Evolutionary conservation across 2,888 invertebrate genomes (phyloP).

Genomic region (Cacoxenus indagator): DNA sequence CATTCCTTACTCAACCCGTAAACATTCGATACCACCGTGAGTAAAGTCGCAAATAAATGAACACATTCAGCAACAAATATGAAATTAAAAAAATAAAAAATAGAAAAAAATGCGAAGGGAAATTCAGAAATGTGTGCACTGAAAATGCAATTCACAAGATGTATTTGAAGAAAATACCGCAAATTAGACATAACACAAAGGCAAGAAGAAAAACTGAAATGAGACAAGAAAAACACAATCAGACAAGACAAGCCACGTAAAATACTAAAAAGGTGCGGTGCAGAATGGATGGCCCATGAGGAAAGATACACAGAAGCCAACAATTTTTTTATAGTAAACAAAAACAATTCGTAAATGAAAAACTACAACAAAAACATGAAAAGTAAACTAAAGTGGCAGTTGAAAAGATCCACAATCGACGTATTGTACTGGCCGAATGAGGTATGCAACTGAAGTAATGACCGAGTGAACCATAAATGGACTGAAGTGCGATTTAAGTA

Average conservation of each 20-base stretch:
- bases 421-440: no score
- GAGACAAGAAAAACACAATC: slow-evolving; percentile 33
- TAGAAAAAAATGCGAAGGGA: slow-evolving; percentile 49
- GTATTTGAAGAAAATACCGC: slow-evolving; percentile 40
- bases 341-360: slow-evolving; percentile 26
- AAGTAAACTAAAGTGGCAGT: slow-evolving; percentile 58
- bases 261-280: not conserved
- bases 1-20: no score
- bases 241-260: not conserved
- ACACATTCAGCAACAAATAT: not conserved
- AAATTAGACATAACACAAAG: slow-evolving; percentile 22
- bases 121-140: slow-evolving; percentile 44
- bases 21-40: no score
- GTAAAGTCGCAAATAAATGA: not conserved
- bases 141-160: slow-evolving; percentile 61
- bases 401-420: slow-evolving; percentile 30
- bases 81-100: no score
- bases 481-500: no score
- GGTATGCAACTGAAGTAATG: slow-evolving; percentile 45
- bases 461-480: no score
- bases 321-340: not conserved
- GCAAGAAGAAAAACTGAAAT: slow-evolving; percentile 41
- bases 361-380: slow-evolving; percentile 45
- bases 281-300: no score
- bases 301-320: not conserved